These are phyloP conservation scores for Halcyon smyrnensis DNA, from an alignment of 2,797 vertebrate genomes.

Conservation along the genomic window DNA sequence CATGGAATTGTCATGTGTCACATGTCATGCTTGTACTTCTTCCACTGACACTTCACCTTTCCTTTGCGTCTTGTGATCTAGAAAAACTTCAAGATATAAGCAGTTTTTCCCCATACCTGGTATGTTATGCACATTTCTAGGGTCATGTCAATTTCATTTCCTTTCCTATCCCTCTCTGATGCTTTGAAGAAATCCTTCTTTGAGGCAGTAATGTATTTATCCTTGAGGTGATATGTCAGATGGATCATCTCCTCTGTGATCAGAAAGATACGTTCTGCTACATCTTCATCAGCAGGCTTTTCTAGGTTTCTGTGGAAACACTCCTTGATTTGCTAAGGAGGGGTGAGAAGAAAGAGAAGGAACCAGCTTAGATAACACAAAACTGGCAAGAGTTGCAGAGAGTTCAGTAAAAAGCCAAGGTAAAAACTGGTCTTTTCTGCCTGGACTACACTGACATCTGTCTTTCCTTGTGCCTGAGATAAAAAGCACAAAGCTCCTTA, in stretches of 20 bases:
- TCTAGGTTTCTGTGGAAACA: conserved; percentile 79
- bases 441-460: neutral
- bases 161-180: conserved; percentile 60
- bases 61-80: neutral
- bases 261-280: conserved; percentile 82
- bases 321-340: conserved; percentile 83
- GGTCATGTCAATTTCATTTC: conserved; percentile 72
- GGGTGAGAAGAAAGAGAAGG: neutral
- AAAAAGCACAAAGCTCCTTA: neutral
- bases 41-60: neutral
- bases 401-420: neutral
- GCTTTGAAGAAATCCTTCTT: conserved; percentile 80
- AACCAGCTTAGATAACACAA: neutral
- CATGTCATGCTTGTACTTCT: neutral
- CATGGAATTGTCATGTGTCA: neutral
- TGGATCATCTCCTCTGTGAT: conserved; percentile 76
- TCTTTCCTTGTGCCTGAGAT: neutral
- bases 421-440: neutral
- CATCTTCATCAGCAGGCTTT: conserved; percentile 80
- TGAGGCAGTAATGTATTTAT: conserved; percentile 78
- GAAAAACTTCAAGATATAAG: neutral
- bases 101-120: conserved; percentile 74
- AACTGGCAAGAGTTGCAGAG: neutral
- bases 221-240: conserved; percentile 81
- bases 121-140: conserved; percentile 80